These are phyloP conservation scores for Habroteleia sp. DNA, from an alignment of 2,888 invertebrate genomes.

Conservation along the genomic window DNA sequence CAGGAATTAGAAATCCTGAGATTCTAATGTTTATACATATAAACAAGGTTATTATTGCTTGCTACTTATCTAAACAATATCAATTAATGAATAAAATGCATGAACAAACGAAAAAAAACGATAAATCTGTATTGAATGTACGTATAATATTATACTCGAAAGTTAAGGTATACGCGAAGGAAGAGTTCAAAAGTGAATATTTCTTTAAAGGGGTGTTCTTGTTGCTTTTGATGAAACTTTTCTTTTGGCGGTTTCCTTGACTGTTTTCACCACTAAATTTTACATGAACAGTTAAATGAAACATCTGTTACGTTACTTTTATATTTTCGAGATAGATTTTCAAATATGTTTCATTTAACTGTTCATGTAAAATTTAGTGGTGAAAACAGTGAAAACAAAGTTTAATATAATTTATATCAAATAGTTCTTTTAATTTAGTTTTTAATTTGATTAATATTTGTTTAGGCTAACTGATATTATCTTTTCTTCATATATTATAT, in stretches of 20 bases:
- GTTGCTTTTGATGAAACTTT: slow-evolving; percentile 26
- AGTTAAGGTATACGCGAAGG: slow-evolving; percentile 14
- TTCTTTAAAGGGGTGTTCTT: slow-evolving; percentile 23
- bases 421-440: too few relatives aligned
- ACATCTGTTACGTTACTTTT: neutral
- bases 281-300: slow-evolving; percentile 1
- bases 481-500: too few relatives aligned
- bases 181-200: slow-evolving; percentile 38
- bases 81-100: too few relatives aligned
- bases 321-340: neutral
- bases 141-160: slow-evolving; percentile 22
- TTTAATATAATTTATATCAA: too few relatives aligned
- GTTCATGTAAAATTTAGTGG: slow-evolving; percentile 19
- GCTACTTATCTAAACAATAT: too few relatives aligned
- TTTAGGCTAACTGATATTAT: too few relatives aligned
- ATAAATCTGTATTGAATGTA: slow-evolving; percentile 29
- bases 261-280: slow-evolving; percentile 21
- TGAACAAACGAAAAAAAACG: slow-evolving; percentile 23
- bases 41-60: too few relatives aligned
- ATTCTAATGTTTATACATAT: too few relatives aligned
- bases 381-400: slow-evolving; percentile 17
- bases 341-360: neutral
- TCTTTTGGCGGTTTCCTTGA: slow-evolving; percentile 2
- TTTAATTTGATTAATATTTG: too few relatives aligned
- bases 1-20: too few relatives aligned